Evolutionary conservation across 2,113 vertebrate species (phyloP).

Genomic region (Empidonax alnorum): DNA sequence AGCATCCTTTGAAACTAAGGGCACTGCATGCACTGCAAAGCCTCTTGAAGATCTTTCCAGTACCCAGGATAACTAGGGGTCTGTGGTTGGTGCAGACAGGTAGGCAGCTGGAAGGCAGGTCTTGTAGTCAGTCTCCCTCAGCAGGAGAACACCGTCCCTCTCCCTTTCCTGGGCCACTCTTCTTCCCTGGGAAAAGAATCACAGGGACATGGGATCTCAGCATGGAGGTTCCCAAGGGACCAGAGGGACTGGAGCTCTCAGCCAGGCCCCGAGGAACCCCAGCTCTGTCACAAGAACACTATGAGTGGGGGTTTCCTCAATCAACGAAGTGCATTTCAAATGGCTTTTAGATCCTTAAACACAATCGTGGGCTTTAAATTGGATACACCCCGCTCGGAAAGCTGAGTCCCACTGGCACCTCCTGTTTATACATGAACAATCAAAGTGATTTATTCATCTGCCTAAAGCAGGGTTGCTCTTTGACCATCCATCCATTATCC

Average conservation of each 20-base stretch:
- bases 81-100: neutral
- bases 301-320: neutral
- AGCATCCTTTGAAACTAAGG: neutral
- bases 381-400: neutral
- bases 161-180: neutral
- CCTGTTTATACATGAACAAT: neutral
- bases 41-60: neutral
- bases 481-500: conserved; percentile 45
- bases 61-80: neutral
- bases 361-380: neutral
- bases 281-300: neutral
- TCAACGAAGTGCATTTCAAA: neutral
- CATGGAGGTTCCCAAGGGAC: neutral
- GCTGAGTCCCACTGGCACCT: neutral
- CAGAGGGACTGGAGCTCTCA: neutral
- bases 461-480: conserved; percentile 21
- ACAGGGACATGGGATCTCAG: neutral
- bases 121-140: neutral
- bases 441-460: conserved; percentile 49
- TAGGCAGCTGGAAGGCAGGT: neutral
- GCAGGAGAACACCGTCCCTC: neutral
- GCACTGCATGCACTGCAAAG: neutral
- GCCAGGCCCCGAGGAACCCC: neutral
- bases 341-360: neutral
- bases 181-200: neutral